Conservation (phyloP, 2,888 invertebrate species). For the Trichogramma evanescens region DNA sequence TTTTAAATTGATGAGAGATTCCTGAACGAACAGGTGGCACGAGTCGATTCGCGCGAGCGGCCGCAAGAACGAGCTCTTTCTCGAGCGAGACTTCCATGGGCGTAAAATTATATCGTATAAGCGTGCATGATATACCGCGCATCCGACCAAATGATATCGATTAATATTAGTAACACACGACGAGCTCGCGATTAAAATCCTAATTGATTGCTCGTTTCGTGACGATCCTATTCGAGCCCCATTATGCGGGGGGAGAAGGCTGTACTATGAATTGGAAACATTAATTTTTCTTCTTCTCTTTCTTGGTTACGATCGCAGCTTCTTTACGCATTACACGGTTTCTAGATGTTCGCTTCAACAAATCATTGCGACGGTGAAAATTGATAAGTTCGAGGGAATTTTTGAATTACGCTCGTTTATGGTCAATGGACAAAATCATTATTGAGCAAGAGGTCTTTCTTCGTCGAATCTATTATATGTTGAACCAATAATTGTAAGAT, state of each 20-base stretch:
- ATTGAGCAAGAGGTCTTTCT: no score
- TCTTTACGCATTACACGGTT: background rate
- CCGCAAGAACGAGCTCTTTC: no score
- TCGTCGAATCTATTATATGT: no score
- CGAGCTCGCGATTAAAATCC: background rate
- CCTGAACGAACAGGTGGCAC: conserved; percentile 19
- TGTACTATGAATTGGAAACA: conserved; percentile 34
- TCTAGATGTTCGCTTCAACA: background rate
- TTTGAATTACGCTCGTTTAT: background rate
- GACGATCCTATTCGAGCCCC: no score
- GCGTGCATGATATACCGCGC: no score
- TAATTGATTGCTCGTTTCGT: no score
- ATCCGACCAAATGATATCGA: conserved; percentile 28
- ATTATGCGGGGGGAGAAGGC: conserved; percentile 24
- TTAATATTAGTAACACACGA: conserved; percentile 37
- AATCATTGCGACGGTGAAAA: background rate
- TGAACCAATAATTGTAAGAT: no score
- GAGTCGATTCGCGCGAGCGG: background rate
- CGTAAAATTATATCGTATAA: no score
- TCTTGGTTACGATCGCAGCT: no score
- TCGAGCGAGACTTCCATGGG: no score
- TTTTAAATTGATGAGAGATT: conserved; percentile 12
- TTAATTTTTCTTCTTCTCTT: conserved; percentile 26
- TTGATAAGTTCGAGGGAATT: background rate
- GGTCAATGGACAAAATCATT: no score